Evolutionary conservation across 2,797 vertebrate species (phyloP).

Genomic region (Salarias fasciatus): DNA sequence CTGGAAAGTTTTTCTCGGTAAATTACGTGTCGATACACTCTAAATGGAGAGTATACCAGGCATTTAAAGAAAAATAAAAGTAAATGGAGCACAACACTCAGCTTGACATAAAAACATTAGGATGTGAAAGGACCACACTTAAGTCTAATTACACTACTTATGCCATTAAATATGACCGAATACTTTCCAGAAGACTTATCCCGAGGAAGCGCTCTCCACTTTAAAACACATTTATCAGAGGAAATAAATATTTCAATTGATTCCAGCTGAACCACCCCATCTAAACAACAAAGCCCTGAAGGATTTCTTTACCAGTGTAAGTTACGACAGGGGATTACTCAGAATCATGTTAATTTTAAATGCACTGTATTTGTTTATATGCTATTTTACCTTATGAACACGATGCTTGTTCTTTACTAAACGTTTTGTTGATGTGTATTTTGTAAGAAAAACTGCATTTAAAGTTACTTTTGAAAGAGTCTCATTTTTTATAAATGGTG

Average conservation of each 20-base stretch:
- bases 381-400: too few relatives aligned
- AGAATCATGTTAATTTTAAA: too few relatives aligned
- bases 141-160: slow-evolving; percentile 38
- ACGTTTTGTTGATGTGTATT: too few relatives aligned
- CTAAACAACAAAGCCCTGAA: too few relatives aligned
- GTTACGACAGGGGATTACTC: too few relatives aligned
- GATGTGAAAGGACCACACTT: slow-evolving; percentile 30
- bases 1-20: slow-evolving; percentile 7
- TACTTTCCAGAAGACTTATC: slow-evolving; percentile 2
- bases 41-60: slow-evolving; percentile 7
- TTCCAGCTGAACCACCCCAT: too few relatives aligned
- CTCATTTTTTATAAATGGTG: too few relatives aligned
- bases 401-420: too few relatives aligned
- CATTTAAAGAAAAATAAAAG: slow-evolving; percentile 7
- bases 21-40: slow-evolving; percentile 13
- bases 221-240: slow-evolving; percentile 7
- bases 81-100: neutral
- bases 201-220: neutral
- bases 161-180: slow-evolving; percentile 22
- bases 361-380: too few relatives aligned
- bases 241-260: neutral
- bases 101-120: slow-evolving; percentile 2
- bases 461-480: too few relatives aligned
- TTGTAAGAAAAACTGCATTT: too few relatives aligned
- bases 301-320: too few relatives aligned